Base-by-base conservation (phyloP, 1,140 invertebrate genomes). In the Ceratosolen fusciceps region DNA sequence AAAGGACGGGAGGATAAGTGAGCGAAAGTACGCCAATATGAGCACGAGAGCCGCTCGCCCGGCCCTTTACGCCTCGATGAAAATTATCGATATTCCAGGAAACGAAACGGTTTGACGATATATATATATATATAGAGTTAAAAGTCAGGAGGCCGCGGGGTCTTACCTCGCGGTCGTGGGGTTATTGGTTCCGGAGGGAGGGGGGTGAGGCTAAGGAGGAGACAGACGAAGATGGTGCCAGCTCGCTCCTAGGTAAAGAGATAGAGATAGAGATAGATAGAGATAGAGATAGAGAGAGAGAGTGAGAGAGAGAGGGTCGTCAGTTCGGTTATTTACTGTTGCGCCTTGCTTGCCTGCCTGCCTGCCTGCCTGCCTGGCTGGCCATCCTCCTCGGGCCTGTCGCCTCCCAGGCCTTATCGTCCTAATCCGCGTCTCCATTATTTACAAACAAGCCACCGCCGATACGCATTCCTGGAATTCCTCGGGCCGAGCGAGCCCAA, bases 371-470 rank as follows among this genome's bases (percentile, higher is more conserved):
- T n/a, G n/a, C n/a, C n/a, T n/a, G n/a, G n/a, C n/a, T n/a, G n/a
- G n/a, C n/a, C n/a, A n/a, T n/a, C n/a, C n/a, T n/a, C n/a, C n/a
- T n/a, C n/a, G n/a, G n/a, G n/a, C n/a, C n/a, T 31, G 31, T 0
- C 2, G 47, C 60, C 39, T 58, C 47, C 10, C 29, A 1, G 26
- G 47, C 10, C 3, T 47, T 72, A 77, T 77, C 67, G 37, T 47
- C 39, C 31, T 7, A 21, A 56, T 47, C 43, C 37, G 52, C 26
- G 52, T 49, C 19, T 34, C 47, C 31, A 68, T 74, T 83, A 79
- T 83, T 82, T 83, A 83, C 83, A 83, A 78, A 71, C 56, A 76
- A 77, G 72, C 49, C 70, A 74, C n/a, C 70, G 77, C n/a, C 74
- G 67, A 49, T 65, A 81, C n/a, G n/a, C 83, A 83, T 83, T 83